Conservation (phyloP, 2,797 vertebrate species). For the Anabacerthia variegaticeps region DNA sequence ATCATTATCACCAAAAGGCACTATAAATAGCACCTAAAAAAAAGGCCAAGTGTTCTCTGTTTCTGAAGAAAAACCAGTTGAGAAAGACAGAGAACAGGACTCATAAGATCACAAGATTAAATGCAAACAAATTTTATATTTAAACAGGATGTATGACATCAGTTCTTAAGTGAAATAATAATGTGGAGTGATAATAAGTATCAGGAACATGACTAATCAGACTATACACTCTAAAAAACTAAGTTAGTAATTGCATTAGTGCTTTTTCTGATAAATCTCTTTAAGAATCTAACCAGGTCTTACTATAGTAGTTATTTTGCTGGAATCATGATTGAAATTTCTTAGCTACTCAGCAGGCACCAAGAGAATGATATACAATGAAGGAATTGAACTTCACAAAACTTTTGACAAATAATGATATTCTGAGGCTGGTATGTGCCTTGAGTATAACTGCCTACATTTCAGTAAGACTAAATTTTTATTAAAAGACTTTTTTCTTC, state of each 20-base stretch:
- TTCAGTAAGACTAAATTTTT: slow-evolving; percentile 13
- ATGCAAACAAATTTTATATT: slow-evolving; percentile 27
- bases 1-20: slow-evolving; percentile 23
- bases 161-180: slow-evolving; percentile 29
- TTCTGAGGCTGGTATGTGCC: not conserved
- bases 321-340: not conserved
- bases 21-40: slow-evolving; percentile 20
- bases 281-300: not conserved
- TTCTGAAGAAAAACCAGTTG: slow-evolving; percentile 15
- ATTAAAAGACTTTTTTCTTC: not conserved
- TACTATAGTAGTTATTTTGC: not conserved
- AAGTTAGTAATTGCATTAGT: not conserved
- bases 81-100: slow-evolving; percentile 15
- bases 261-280: not conserved
- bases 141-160: slow-evolving; percentile 13
- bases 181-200: not conserved
- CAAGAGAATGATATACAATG: not conserved
- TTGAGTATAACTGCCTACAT: not conserved
- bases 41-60: not conserved
- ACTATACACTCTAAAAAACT: not conserved
- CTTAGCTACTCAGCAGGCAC: not conserved
- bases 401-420: not conserved
- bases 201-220: slow-evolving; percentile 22
- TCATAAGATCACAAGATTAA: slow-evolving; percentile 37
- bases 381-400: not conserved